Conservation (phyloP, 2,888 invertebrate species). For the Bruchidius siliquastri region DNA sequence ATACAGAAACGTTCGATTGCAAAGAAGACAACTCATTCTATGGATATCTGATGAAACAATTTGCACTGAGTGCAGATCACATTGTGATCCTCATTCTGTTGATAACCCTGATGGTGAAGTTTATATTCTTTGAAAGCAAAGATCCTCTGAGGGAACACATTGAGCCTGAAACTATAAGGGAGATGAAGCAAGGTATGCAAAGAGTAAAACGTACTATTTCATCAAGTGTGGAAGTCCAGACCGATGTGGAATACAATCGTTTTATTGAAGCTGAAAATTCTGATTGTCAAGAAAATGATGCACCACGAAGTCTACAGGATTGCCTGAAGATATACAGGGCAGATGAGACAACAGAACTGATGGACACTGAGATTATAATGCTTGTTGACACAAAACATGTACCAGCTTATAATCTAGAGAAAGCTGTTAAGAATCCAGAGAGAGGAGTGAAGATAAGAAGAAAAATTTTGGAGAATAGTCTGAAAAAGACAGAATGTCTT, state of each 20-base stretch:
- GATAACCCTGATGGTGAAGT: constrained; percentile 81
- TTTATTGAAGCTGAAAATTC: constrained; percentile 5
- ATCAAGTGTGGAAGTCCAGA: constrained; percentile 32
- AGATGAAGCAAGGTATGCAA: constrained; percentile 11
- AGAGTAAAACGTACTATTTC: constrained; percentile 23
- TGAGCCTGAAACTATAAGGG: constrained; percentile 16
- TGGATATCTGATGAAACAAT: constrained; percentile 40
- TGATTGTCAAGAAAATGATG: constrained; percentile 21
- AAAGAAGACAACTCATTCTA: constrained; percentile 33
- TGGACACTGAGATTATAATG: constrained; percentile 77
- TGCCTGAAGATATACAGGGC: constrained; percentile 68
- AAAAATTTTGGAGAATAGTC: constrained; percentile 55
- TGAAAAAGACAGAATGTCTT: constrained; percentile 52
- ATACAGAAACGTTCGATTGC: constrained; percentile 17
- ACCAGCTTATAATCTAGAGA: constrained; percentile 80
- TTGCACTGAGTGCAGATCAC: constrained; percentile 74
- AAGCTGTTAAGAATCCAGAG: constrained; percentile 69
- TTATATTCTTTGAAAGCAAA: constrained; percentile 81
- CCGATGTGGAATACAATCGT: constrained; percentile 17
- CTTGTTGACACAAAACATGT: constrained; percentile 78
- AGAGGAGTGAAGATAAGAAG: constrained; percentile 82
- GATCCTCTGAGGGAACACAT: constrained; percentile 27
- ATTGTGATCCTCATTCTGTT: constrained; percentile 80
- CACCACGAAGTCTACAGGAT: constrained; percentile 52
- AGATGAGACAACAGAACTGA: constrained; percentile 61